A percentile compares a stretch with the other conserved stretches of the same genome.
phyloP scores from a whole-genome alignment of 2,888 invertebrate genomes.

The Cerceris ruficornis region DNA sequence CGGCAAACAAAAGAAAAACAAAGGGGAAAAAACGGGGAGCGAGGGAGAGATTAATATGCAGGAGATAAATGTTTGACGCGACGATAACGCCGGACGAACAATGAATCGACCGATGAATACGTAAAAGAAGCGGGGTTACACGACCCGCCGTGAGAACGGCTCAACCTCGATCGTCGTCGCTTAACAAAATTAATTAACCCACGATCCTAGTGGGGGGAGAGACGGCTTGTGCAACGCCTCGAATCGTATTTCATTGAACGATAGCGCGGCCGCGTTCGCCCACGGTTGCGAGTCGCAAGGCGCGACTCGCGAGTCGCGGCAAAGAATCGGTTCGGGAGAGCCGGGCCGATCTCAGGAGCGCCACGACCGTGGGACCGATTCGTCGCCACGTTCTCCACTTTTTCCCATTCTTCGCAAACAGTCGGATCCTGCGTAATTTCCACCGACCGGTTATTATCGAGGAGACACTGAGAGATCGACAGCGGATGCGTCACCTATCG shows the following conservation, averaged over 20 bases:
- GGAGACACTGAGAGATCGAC: too few species aligned
- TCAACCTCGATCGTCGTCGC: conserved; percentile 40
- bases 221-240: conserved; percentile 6
- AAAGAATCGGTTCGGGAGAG: too few species aligned
- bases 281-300: not conserved
- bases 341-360: too few species aligned
- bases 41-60: not conserved
- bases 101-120: conserved; percentile 27
- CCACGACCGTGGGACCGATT: too few species aligned
- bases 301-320: not conserved
- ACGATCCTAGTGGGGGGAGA: conserved; percentile 2
- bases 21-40: not conserved
- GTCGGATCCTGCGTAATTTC: too few species aligned
- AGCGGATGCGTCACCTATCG: too few species aligned
- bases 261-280: not conserved
- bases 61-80: not conserved
- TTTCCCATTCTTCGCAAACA: too few species aligned
- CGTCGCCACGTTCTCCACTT: too few species aligned
- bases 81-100: conserved; percentile 16
- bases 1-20: not conserved
- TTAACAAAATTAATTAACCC: conserved; percentile 43
- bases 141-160: conserved; percentile 33
- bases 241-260: conserved; percentile 6
- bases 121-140: conserved; percentile 46
- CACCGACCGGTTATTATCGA: too few species aligned